Evolutionary conservation across 2,113 vertebrate species (phyloP).

Genomic region (Brachyhypopomus gauderio): DNA sequence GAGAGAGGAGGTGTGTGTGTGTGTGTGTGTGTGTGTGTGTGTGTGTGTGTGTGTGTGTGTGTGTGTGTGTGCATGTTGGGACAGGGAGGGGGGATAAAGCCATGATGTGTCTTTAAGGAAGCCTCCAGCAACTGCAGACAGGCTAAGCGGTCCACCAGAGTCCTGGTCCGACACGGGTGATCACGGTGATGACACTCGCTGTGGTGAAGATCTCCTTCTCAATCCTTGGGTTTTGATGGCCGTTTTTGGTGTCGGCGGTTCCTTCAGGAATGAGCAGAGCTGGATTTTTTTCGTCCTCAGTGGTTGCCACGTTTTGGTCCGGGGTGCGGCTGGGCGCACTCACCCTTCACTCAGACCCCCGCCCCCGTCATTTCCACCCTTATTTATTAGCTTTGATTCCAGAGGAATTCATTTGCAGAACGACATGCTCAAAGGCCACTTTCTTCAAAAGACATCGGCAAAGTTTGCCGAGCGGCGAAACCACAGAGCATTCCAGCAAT

Average conservation of each 20-base stretch:
- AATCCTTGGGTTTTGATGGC: constrained; percentile 11
- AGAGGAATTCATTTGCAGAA: neutral
- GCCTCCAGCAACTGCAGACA: constrained; percentile 36
- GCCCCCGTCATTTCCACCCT: neutral
- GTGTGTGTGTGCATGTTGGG: constrained; percentile 19
- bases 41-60: constrained; percentile 34
- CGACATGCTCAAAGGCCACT: neutral
- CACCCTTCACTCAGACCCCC: neutral
- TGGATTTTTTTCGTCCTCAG: neutral
- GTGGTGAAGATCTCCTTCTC: constrained; percentile 14
- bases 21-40: constrained; percentile 39
- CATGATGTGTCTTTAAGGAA: constrained; percentile 45
- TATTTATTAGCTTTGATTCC: constrained; percentile 26
- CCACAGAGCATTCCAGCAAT: neutral
- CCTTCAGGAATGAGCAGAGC: neutral
- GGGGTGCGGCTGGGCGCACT: neutral
- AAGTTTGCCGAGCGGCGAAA: neutral
- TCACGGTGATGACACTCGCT: neutral
- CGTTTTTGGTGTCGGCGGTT: constrained; percentile 26
- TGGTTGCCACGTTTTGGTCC: constrained; percentile 10
- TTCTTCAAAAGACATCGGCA: neutral
- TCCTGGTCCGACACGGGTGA: neutral
- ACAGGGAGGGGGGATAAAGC: constrained; percentile 54
- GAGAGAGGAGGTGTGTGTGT: constrained; percentile 49
- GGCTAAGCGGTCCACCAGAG: constrained; percentile 39